phyloP scores from a whole-genome alignment of 1,140 invertebrate species.

The Acromyrmex heyeri region DNA sequence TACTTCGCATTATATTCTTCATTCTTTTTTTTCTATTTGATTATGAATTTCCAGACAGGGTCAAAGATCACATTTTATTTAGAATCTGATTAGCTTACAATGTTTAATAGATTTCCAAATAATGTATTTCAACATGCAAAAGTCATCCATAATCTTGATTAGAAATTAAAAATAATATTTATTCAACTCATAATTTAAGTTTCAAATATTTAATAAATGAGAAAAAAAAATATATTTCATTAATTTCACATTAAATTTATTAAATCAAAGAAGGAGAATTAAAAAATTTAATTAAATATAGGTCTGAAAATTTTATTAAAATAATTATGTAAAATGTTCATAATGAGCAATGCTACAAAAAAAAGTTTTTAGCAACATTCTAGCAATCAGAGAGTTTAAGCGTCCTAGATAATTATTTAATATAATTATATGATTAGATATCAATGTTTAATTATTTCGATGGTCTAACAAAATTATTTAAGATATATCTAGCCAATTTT shows the following conservation, averaged over 20 bases:
- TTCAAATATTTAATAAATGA: background rate
- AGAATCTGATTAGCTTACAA: background rate
- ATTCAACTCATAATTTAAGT: background rate
- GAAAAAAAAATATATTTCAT: background rate
- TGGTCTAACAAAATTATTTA: too few relatives aligned
- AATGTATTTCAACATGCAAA: background rate
- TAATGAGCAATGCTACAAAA: too few relatives aligned
- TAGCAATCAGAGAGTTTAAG: too few relatives aligned
- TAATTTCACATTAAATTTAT: background rate
- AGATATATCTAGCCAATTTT: too few relatives aligned
- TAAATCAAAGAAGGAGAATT: too few relatives aligned
- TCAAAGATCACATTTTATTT: background rate
- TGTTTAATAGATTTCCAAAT: slow-evolving; percentile 3
- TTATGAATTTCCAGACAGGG: background rate
- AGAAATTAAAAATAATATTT: background rate
- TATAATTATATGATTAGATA: too few relatives aligned
- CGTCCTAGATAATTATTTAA: too few relatives aligned
- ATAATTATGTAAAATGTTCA: too few relatives aligned
- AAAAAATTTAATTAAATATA: too few relatives aligned
- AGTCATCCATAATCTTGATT: background rate
- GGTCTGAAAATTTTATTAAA: too few relatives aligned
- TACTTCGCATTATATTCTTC: background rate
- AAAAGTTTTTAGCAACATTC: too few relatives aligned
- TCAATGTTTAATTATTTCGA: too few relatives aligned
- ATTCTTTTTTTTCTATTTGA: background rate